Evolutionary conservation across 2,113 vertebrate genomes (phyloP).

Genomic region (Geothlypis trichas): DNA sequence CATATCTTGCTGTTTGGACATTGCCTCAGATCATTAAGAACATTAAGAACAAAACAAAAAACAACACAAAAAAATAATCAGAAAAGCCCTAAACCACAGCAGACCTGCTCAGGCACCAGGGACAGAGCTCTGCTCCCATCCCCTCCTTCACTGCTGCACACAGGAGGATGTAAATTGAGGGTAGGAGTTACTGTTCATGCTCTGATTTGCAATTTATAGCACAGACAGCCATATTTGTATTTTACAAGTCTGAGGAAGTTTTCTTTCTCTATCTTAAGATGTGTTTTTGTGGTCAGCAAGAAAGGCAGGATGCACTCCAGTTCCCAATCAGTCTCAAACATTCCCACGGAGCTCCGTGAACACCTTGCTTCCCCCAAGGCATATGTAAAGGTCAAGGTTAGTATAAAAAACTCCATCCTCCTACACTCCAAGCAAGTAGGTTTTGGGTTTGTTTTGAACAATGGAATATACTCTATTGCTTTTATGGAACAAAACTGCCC

Average conservation of each 20-base stretch:
- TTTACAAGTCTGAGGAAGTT: slow-evolving; percentile 14
- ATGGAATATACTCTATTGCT: neutral
- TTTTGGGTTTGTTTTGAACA: neutral
- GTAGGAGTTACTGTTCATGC: neutral
- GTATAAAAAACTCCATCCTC: neutral
- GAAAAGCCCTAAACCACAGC: neutral
- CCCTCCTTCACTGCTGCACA: neutral
- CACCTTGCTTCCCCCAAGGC: slow-evolving; percentile 20
- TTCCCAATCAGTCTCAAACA: neutral
- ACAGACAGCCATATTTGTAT: neutral
- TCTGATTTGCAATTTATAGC: slow-evolving; percentile 25
- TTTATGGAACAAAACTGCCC: neutral
- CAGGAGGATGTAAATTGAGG: neutral
- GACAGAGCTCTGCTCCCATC: neutral
- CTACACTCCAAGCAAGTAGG: neutral
- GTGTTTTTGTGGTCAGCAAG: slow-evolving; percentile 40
- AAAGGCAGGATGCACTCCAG: slow-evolving; percentile 32
- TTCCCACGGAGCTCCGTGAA: slow-evolving; percentile 10
- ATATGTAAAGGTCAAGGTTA: neutral
- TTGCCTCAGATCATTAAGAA: neutral
- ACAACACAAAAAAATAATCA: neutral
- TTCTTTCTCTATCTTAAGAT: slow-evolving; percentile 18
- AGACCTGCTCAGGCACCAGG: neutral
- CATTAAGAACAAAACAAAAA: neutral
- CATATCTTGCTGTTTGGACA: neutral